Evolutionary conservation across 2,888 invertebrate species (phyloP).

Genomic region (Dicycla oo): DNA sequence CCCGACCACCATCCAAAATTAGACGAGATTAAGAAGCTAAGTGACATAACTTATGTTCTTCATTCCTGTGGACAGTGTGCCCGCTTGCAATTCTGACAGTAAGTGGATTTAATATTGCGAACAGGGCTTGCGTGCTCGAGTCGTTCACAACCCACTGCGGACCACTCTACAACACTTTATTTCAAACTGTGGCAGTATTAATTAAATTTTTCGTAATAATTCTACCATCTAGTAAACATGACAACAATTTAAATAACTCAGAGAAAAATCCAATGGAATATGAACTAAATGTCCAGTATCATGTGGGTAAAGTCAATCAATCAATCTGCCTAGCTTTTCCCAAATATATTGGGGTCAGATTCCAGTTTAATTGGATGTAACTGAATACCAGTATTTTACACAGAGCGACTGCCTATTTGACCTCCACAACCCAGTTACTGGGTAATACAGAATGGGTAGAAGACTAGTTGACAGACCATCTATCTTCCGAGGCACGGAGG

Average conservation of each 20-base stretch:
- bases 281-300: neutral
- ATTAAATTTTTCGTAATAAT: slow-evolving; percentile 40
- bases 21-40: neutral
- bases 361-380: too few species aligned
- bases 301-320: neutral
- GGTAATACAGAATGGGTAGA: too few species aligned
- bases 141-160: slow-evolving; percentile 50
- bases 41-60: neutral
- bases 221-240: neutral
- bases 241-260: neutral
- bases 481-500: too few species aligned
- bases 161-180: slow-evolving; percentile 51
- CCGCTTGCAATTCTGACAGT: slow-evolving; percentile 43
- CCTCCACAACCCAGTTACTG: too few species aligned
- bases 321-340: too few species aligned
- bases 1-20: neutral
- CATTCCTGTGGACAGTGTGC: slow-evolving; percentile 24
- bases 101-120: slow-evolving; percentile 68
- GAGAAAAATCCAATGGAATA: neutral
- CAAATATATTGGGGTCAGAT: too few species aligned
- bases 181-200: slow-evolving; percentile 44
- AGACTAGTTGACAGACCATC: too few species aligned
- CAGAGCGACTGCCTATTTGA: too few species aligned
- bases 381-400: too few species aligned
- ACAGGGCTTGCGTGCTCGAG: slow-evolving; percentile 61